A percentile compares a stretch with the other conserved stretches of the same genome.
phyloP scores from a whole-genome alignment of 1,140 invertebrate genomes.

The Solenopsis invicta region DNA sequence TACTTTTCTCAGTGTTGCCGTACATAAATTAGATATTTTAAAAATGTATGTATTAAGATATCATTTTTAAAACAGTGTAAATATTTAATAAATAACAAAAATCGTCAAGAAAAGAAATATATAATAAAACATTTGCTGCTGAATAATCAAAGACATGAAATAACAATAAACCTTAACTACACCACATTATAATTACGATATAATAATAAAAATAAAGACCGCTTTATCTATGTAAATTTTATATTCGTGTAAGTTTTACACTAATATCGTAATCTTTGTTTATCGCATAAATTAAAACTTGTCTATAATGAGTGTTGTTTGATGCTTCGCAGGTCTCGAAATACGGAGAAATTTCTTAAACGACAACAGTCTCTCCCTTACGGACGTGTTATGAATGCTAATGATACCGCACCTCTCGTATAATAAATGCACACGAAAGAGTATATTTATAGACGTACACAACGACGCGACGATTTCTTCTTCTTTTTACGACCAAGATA shows the following conservation, averaged over 20 bases:
- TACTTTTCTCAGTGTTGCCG: not conserved
- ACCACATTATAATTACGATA: not conserved
- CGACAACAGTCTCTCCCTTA: slow-evolving; percentile 22
- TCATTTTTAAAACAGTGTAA: slow-evolving; percentile 3
- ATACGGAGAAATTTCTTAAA: slow-evolving; percentile 33
- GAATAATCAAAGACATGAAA: not conserved
- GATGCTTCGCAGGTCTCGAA: slow-evolving; percentile 33
- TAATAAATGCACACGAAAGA: slow-evolving; percentile 64
- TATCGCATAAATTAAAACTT: not conserved
- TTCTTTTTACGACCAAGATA: slow-evolving; percentile 25
- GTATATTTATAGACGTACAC: slow-evolving; percentile 68
- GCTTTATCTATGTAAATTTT: not conserved
- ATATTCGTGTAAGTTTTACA: not conserved
- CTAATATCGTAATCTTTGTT: not conserved
- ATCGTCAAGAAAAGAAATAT: not conserved
- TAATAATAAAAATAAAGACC: slow-evolving; percentile 28
- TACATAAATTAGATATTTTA: not conserved
- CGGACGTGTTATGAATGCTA: slow-evolving; percentile 63
- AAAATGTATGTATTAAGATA: not conserved
- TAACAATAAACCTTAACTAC: not conserved
- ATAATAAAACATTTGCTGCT: slow-evolving; percentile 12
- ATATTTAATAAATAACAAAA: slow-evolving; percentile 12
- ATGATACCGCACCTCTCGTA: slow-evolving; percentile 61
- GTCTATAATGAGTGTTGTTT: not conserved
- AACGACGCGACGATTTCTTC: slow-evolving; percentile 48